Evolutionary conservation across 2,113 vertebrate genomes (phyloP).

Genomic region (Sus scrofa): T2T-Sscrofa CM000824.6:201391001-201391500

Average conservation of each 20-base stretch:
- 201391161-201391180: not conserved
- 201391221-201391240: not conserved
- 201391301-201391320: not conserved
- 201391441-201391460: no score
- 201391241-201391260: not conserved
- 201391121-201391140: not conserved
- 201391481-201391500: no score
- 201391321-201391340: not conserved
- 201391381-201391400: not conserved
- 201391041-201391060: not conserved
- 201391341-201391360: not conserved
- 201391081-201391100: not conserved
- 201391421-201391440: not conserved
- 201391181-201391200: not conserved
- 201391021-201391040: not conserved
- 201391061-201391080: not conserved
- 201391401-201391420: not conserved
- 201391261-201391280: not conserved
- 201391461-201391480: no score
- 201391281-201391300: not conserved
- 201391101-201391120: slow-evolving; percentile 50
- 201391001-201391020: not conserved
- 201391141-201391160: not conserved
- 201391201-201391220: not conserved
- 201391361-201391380: not conserved